Evolutionary conservation across 2,888 invertebrate species (phyloP).

Genomic region (Apotomis betuletana): DNA sequence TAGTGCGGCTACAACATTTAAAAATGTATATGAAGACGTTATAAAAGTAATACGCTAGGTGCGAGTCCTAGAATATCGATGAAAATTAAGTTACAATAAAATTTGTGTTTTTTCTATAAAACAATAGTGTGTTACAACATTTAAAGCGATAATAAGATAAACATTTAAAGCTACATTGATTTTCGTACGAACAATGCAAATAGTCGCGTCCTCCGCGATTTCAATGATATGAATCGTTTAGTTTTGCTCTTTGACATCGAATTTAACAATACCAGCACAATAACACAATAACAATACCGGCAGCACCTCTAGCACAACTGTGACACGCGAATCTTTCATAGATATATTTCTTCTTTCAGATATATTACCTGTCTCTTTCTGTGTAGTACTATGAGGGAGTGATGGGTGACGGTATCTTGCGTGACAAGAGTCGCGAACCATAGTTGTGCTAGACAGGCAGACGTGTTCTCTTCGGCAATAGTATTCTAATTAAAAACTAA

Average conservation of each 20-base stretch:
- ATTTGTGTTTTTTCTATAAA: slow-evolving; percentile 39
- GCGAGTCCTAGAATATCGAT: slow-evolving; percentile 18
- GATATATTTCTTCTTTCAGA: no score
- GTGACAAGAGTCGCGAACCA: no score
- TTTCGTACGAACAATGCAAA: slow-evolving; percentile 41
- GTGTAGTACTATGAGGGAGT: no score
- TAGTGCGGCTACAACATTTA: slow-evolving; percentile 26
- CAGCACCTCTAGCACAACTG: no score
- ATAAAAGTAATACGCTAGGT: slow-evolving; percentile 28
- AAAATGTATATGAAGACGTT: slow-evolving; percentile 21
- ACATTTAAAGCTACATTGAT: slow-evolving; percentile 51
- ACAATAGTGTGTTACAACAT: slow-evolving; percentile 56
- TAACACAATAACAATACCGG: no score
- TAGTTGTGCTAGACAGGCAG: no score
- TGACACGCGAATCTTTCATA: no score
- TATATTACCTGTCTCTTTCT: no score
- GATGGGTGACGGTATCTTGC: no score
- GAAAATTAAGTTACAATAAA: slow-evolving; percentile 34
- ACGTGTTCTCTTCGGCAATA: not conserved
- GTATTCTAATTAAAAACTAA: not conserved
- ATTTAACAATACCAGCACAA: not conserved
- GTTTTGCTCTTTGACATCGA: slow-evolving; percentile 4
- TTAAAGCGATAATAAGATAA: slow-evolving; percentile 52
- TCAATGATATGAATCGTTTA: slow-evolving; percentile 37
- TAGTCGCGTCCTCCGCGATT: slow-evolving; percentile 50